A percentile compares a stretch with the other conserved stretches of the same genome.
These are phyloP conservation scores for Dryobota labecula DNA, from an alignment of 2,888 invertebrate species.

Conservation along the genomic window DNA sequence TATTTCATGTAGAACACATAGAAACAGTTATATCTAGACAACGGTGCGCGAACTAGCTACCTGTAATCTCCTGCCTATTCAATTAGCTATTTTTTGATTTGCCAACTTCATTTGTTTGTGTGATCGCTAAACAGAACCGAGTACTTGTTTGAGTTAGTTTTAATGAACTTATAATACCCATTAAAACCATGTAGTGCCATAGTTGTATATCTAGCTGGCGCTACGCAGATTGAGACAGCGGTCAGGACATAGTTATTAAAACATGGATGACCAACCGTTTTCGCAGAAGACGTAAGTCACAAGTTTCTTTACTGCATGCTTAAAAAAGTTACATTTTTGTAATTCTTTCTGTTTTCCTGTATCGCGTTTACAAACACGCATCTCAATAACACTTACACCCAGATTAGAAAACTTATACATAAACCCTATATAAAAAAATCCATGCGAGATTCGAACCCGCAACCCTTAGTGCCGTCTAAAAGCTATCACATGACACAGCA, in stretches of 20 bases:
- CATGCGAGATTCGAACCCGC: slow-evolving; percentile 23
- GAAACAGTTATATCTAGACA: slow-evolving; percentile 29
- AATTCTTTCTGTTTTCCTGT: not conserved
- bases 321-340: not conserved
- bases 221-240: not conserved
- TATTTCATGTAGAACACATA: slow-evolving; percentile 14
- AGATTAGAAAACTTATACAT: not conserved
- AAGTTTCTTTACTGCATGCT: not conserved
- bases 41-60: not conserved
- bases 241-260: not conserved
- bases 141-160: not conserved
- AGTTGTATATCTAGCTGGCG: not conserved
- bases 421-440: not conserved
- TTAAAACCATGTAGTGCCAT: not conserved
- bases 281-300: slow-evolving; percentile 12
- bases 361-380: not conserved
- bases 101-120: not conserved
- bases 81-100: slow-evolving; percentile 3
- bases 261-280: not conserved
- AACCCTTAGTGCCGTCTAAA: not conserved
- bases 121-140: not conserved
- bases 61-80: not conserved
- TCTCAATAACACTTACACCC: not conserved
- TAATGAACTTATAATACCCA: not conserved
- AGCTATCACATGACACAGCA: not conserved